phyloP scores from a whole-genome alignment of 92 coral and sea anemone species.

The Micromussa lordhowensis region DNA sequence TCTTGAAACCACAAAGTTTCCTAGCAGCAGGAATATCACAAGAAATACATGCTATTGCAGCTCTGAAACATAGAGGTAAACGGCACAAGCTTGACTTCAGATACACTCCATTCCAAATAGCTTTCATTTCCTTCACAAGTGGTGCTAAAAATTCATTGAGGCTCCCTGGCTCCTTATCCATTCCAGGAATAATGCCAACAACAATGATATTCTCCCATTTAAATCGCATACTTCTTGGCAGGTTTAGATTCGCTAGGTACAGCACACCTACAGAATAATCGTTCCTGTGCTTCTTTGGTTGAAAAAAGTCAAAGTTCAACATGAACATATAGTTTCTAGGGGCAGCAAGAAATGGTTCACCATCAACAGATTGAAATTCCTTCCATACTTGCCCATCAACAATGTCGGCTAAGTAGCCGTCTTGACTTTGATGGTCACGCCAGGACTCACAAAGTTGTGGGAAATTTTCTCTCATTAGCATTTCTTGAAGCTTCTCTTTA shows the following conservation, averaged over 20 bases:
- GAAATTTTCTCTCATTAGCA: constrained; percentile 33
- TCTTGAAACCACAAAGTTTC: constrained; percentile 62
- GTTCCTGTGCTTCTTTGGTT: constrained; percentile 62
- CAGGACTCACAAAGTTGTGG: constrained; percentile 61
- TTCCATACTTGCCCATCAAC: constrained; percentile 69
- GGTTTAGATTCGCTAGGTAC: constrained; percentile 55
- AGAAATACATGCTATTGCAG: constrained; percentile 51
- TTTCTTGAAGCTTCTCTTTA: constrained; percentile 58
- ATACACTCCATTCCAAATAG: constrained; percentile 49
- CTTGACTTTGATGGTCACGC: constrained; percentile 44
- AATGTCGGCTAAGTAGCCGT: constrained; percentile 47
- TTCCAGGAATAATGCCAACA: constrained; percentile 55
- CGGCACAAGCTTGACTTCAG: constrained; percentile 42
- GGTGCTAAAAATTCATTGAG: constrained; percentile 58
- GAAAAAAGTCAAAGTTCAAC: constrained; percentile 75
- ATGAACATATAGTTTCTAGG: constrained; percentile 61
- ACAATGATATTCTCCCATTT: constrained; percentile 59
- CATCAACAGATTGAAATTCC: constrained; percentile 52
- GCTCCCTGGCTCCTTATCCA: constrained; percentile 54
- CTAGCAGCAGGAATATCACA: constrained; percentile 64
- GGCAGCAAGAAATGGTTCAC: constrained; percentile 51
- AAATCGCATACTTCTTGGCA: constrained; percentile 56
- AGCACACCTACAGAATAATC: constrained; percentile 70
- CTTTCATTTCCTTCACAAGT: constrained; percentile 56
- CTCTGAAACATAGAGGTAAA: constrained; percentile 46